phyloP scores from a whole-genome alignment of 2,888 invertebrate species.

The Pristionchus fissidentatus region DNA sequence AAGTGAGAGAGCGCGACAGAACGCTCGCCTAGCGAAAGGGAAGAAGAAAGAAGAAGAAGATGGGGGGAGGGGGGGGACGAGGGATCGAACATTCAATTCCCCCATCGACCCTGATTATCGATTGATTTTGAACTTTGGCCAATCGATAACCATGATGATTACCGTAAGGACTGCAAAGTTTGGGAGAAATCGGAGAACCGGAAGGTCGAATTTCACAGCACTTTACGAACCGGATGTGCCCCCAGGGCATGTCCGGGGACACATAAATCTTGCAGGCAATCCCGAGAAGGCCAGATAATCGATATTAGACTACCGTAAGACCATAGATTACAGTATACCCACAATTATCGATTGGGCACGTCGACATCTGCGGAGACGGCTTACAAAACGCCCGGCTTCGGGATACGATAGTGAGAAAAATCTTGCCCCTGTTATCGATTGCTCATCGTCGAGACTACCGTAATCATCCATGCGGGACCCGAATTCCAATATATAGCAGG shows the following conservation, averaged over 20 bases:
- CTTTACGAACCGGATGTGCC: background rate
- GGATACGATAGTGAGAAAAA: too few relatives aligned
- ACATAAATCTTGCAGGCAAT: too few relatives aligned
- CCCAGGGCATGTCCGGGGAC: background rate
- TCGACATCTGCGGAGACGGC: too few relatives aligned
- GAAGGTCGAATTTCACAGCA: background rate
- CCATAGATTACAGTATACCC: too few relatives aligned
- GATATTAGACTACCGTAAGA: too few relatives aligned
- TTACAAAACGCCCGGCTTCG: too few relatives aligned
- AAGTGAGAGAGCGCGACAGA: slow-evolving; percentile 23
- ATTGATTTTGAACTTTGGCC: background rate
- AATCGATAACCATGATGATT: background rate
- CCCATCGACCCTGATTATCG: slow-evolving; percentile 10
- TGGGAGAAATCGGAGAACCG: background rate
- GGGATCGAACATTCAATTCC: slow-evolving; percentile 21
- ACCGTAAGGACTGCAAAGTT: background rate
- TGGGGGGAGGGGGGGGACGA: background rate
- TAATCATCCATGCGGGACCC: too few relatives aligned
- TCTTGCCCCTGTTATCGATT: too few relatives aligned
- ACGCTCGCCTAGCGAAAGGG: slow-evolving; percentile 42
- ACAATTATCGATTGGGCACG: too few relatives aligned
- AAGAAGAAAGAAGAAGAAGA: slow-evolving; percentile 28
- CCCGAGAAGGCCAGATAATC: too few relatives aligned
- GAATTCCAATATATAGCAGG: too few relatives aligned
- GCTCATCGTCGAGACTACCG: too few relatives aligned